Evolutionary conservation across 2,113 vertebrate genomes (phyloP).

Genomic region (Columba janthina): DNA sequence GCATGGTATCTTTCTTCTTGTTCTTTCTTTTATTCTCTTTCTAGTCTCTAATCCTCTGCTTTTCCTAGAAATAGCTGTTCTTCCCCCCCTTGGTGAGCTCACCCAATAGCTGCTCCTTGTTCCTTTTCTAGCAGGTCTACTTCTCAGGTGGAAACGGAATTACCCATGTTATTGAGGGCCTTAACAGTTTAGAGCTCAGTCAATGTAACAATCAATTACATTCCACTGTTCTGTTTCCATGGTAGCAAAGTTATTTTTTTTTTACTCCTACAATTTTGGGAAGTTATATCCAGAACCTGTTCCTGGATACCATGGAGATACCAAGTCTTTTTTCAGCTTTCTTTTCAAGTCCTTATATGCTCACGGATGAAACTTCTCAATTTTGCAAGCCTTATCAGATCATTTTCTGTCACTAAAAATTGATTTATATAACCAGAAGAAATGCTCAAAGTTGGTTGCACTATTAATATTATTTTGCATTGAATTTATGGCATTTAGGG

Average conservation of each 20-base stretch:
- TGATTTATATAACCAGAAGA: background rate
- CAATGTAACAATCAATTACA: background rate
- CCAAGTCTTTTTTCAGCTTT: background rate
- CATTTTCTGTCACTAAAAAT: background rate
- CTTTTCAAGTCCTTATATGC: background rate
- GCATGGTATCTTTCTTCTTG: background rate
- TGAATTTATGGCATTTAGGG: background rate
- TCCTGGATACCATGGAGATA: constrained; percentile 44
- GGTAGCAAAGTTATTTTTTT: constrained; percentile 6
- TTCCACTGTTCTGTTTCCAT: constrained; percentile 41
- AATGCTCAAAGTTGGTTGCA: background rate
- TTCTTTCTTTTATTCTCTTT: background rate
- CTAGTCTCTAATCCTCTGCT: background rate
- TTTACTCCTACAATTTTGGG: background rate
- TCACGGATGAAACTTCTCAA: background rate
- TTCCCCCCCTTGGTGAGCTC: background rate
- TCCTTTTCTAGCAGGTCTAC: background rate
- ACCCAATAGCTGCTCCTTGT: background rate
- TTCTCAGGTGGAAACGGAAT: background rate
- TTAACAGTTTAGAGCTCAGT: background rate
- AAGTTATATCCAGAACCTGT: constrained; percentile 28
- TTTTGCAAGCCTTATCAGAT: background rate
- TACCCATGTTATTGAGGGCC: background rate
- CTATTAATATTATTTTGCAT: background rate
- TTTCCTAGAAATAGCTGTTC: background rate